Evolutionary conservation across 2,888 invertebrate species (phyloP), one percentile per base, ranked within the genome.

Genomic region (Periphyllus acericola): DNA sequence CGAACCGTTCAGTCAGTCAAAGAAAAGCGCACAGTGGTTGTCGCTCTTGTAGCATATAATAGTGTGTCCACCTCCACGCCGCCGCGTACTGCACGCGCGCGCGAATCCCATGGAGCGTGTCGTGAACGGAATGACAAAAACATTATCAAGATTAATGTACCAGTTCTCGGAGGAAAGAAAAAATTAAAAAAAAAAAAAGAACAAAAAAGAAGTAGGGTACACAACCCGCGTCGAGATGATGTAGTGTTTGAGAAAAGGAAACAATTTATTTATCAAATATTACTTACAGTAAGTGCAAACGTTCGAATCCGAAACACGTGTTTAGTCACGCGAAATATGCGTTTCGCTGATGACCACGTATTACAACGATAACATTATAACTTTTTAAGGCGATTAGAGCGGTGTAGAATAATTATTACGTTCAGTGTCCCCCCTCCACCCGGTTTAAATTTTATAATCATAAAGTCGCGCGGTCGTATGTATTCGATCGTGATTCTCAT

Each of bases 101-200:
- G 75, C n/a, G 55, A 25, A n/a, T 21, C 75, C 46, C 75, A 32
- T 40, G 40, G 40, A 75, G 60, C 66, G 83, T 84, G 60, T 84
- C 83, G 66, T 66, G 83, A 76, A 84, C 66, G 66, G 40, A 66
- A 75, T 66, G 75, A 84, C 75, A 84, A 84, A 84, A 84, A 76
- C 83, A 75, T 66, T 46, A 75, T 76, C 74, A 84, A 84, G 83
- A 84, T 84, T 84, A 84, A 84, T 84, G 83, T 84, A 84, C 76
- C 32, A 75, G 75, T 66, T 60, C 60, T 60, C 21, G 60, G 29
- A 8, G 40, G 21, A 29, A 75, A 66, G 66, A 76, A 21, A 36
- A 74, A 21, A 74, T 4, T 2, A 36, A 6, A 21, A 2, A 40
- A 36, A 74, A 36, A 74, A 74, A 71, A 82, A 46, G n/a, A 46